Conservation (phyloP, 2,113 vertebrate genomes). For the Rhea pennata region DNA sequence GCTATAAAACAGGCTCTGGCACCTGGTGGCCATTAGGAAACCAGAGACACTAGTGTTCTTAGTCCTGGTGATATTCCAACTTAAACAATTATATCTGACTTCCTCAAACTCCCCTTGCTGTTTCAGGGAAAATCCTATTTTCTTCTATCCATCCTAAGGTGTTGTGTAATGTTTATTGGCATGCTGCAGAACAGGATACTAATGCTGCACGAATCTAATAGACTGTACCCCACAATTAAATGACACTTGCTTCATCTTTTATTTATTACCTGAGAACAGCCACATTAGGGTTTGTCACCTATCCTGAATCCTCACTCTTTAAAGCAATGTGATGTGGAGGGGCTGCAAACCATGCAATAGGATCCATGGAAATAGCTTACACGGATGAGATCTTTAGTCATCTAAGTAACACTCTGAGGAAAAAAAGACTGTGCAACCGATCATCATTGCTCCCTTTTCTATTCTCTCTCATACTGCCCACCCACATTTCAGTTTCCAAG, state of each 20-base stretch:
- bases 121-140: background rate
- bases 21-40: constrained; percentile 47
- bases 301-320: background rate
- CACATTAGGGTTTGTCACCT: background rate
- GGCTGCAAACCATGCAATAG: background rate
- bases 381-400: background rate
- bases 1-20: constrained; percentile 1
- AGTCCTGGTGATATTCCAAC: constrained; percentile 1
- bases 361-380: background rate
- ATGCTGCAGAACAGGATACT: background rate
- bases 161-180: background rate
- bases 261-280: background rate
- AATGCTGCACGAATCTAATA: background rate
- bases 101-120: background rate
- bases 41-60: background rate
- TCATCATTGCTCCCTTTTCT: background rate
- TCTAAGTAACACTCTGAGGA: rapidly evolving
- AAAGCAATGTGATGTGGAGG: background rate
- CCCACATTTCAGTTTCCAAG: background rate
- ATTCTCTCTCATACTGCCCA: background rate
- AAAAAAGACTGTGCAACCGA: background rate
- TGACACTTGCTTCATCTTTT: background rate
- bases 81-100: background rate
- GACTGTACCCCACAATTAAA: background rate
- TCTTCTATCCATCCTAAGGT: background rate